phyloP scores from a whole-genome alignment of 1,140 invertebrate genomes.

The Diachasma alloeum region DNA sequence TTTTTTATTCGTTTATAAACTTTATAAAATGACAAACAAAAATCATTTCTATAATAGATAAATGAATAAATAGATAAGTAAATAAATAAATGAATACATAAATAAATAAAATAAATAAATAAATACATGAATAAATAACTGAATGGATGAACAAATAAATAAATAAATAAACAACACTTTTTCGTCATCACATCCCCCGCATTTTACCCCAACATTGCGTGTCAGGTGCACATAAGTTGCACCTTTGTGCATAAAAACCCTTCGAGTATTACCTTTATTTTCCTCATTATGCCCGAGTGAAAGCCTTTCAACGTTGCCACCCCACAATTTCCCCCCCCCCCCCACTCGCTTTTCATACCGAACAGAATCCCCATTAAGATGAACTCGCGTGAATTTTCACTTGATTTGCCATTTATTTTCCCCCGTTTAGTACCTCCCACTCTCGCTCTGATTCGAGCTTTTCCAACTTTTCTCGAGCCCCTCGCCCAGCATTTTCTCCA shows the following conservation, averaged over 20 bases:
- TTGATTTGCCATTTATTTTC: neutral
- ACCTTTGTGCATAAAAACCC: neutral
- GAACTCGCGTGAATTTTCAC: neutral
- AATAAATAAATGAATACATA: too few species aligned
- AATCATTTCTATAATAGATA: too few species aligned
- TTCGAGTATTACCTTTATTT: neutral
- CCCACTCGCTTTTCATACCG: neutral
- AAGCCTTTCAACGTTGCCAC: neutral
- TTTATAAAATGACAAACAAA: too few species aligned
- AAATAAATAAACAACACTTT: too few species aligned
- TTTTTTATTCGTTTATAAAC: too few species aligned
- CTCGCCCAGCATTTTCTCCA: neutral
- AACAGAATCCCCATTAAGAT: neutral
- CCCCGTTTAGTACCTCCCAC: neutral
- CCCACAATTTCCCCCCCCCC: neutral
- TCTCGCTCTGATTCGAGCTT: neutral
- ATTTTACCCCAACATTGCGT: neutral
- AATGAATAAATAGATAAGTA: too few species aligned
- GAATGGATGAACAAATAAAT: neutral
- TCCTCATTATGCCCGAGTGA: neutral
- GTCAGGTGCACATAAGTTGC: neutral
- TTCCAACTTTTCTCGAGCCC: neutral
- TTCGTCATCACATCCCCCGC: too few species aligned
- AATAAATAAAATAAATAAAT: too few species aligned
- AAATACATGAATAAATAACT: too few species aligned